Conservation (phyloP, 1,140 invertebrate genomes). For the Delia radicum region DNA sequence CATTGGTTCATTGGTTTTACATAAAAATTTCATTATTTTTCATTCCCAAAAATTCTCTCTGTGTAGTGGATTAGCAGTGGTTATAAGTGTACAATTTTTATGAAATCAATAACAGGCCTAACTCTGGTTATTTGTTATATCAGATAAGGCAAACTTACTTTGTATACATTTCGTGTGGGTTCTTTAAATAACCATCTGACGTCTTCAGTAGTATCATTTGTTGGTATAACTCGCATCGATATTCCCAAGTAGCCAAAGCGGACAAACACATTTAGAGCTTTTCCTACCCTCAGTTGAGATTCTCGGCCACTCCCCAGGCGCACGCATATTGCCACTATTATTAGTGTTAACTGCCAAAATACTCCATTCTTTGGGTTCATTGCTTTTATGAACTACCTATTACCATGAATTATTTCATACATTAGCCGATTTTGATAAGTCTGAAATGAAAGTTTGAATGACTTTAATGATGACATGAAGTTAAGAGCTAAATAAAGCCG, state of each 20-base stretch:
- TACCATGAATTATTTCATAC: slow-evolving; percentile 28
- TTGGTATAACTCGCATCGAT: slow-evolving; percentile 79
- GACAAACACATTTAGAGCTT: slow-evolving; percentile 71
- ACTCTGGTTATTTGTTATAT: no score
- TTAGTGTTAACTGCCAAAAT: slow-evolving; percentile 45
- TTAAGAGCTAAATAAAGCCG: no score
- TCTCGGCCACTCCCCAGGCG: slow-evolving; percentile 48
- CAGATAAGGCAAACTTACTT: slow-evolving; percentile 34
- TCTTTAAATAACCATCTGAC: slow-evolving; percentile 82
- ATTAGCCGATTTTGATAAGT: background rate
- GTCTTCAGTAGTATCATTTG: slow-evolving; percentile 66
- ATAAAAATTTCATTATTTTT: no score
- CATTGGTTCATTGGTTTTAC: no score
- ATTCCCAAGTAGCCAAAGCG: slow-evolving; percentile 79
- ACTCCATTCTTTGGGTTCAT: slow-evolving; percentile 42
- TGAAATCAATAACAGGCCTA: no score
- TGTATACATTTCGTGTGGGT: slow-evolving; percentile 77
- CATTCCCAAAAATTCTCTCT: no score
- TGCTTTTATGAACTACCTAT: slow-evolving; percentile 37
- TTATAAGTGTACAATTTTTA: no score
- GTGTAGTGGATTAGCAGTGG: no score
- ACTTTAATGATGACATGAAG: no score
- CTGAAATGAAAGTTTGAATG: no score
- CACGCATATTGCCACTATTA: slow-evolving; percentile 28
- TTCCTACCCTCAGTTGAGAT: slow-evolving; percentile 67